Evolutionary conservation across 37 sponge, comb jelly and placozoan genomes (phyloP).

Genomic region (Haliclona indistincta): DNA sequence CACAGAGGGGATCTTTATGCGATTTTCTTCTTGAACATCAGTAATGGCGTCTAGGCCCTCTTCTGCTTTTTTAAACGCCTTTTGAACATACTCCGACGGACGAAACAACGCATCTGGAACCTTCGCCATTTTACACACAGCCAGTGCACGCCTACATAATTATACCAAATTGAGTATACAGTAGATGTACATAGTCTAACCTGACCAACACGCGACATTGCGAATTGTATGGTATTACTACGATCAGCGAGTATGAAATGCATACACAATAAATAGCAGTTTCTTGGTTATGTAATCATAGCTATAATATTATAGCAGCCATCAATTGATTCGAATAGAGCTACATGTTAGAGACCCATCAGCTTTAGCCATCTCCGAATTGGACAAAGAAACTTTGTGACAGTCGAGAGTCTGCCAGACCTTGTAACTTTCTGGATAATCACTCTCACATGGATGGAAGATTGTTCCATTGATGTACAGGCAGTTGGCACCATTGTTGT

Average conservation of each 20-base stretch:
- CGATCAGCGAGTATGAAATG: too few species aligned
- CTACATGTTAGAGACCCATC: constrained; percentile 79
- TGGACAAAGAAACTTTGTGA: constrained; percentile 43
- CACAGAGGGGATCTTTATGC: constrained; percentile 56
- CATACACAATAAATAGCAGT: too few species aligned
- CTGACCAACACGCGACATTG: too few species aligned
- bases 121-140: too few species aligned
- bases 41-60: constrained; percentile 67
- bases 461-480: constrained; percentile 66
- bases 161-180: too few species aligned
- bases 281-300: too few species aligned
- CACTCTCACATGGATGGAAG: constrained; percentile 54
- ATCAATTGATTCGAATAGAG: constrained; percentile 60
- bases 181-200: too few species aligned
- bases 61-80: constrained; percentile 33
- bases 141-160: too few species aligned
- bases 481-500: constrained; percentile 78
- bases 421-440: constrained; percentile 52
- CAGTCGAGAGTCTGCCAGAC: constrained; percentile 70
- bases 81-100: constrained; percentile 16
- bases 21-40: constrained; percentile 66
- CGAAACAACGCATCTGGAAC: neutral
- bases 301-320: neutral
- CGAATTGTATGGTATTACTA: too few species aligned
- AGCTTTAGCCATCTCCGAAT: constrained; percentile 66